Percentiles rank a stretch among this genome's conserved stretches.
Evolutionary conservation across 1,140 invertebrate species (phyloP).

Genomic region (Gryon sp.): DNA sequence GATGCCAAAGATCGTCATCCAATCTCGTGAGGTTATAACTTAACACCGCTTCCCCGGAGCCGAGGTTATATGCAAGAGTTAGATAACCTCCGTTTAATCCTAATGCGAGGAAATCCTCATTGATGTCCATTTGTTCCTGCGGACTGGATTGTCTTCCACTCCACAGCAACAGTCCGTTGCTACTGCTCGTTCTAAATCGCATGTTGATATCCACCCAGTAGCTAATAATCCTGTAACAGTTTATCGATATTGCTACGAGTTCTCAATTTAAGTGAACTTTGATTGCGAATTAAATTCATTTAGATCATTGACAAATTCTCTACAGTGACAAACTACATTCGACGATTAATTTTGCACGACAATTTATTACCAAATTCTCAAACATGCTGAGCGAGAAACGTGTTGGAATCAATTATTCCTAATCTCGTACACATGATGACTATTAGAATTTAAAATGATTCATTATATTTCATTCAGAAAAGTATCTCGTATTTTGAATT

Average conservation of each 20-base stretch:
- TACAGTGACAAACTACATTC: constrained; percentile 14
- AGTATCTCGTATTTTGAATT: too few species aligned
- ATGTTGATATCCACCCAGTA: constrained; percentile 91
- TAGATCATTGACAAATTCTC: constrained; percentile 37
- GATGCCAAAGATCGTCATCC: constrained; percentile 95
- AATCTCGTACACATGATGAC: too few species aligned
- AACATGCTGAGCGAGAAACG: too few species aligned
- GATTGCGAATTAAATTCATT: constrained; percentile 38
- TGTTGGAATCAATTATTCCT: too few species aligned
- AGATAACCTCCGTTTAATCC: constrained; percentile 89
- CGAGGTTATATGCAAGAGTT: constrained; percentile 86
- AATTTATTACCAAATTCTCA: constrained; percentile 37
- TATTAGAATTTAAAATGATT: too few species aligned
- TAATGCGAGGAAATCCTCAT: constrained; percentile 90
- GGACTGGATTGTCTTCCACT: constrained; percentile 85
- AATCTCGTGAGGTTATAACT: constrained; percentile 92
- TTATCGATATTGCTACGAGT: constrained; percentile 39
- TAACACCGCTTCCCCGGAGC: constrained; percentile 88
- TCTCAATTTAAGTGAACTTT: constrained; percentile 37
- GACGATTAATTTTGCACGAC: constrained; percentile 2
- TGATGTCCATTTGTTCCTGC: constrained; percentile 79
- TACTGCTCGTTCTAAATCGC: constrained; percentile 84
- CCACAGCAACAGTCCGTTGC: constrained; percentile 93
- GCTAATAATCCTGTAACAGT: constrained; percentile 84
- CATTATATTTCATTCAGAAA: too few species aligned